Base-by-base conservation (phyloP, 2,888 invertebrate genomes). In the Meliscaeva auricollis region DNA sequence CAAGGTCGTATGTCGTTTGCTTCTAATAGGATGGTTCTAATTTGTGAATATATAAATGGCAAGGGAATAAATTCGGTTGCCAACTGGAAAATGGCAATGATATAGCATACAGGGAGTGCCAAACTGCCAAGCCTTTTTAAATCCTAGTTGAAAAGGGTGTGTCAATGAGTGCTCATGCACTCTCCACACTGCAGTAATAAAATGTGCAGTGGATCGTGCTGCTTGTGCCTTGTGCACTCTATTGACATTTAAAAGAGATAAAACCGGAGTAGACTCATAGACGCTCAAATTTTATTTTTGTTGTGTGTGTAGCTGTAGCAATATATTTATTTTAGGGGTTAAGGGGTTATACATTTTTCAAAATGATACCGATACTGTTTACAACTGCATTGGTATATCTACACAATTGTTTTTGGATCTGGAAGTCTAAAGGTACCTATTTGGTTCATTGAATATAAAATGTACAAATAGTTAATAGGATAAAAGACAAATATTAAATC, bases 91-190 rank as follows among this genome's bases (percentile, higher is more conserved):
- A 54, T 62, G 54, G 46, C 32, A 48, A 46, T 38, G 62, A 2
- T 6, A 56, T 6, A 73, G 20, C 54, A 2, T 6, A 56, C 6
- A 73, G 20, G 38, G 48, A 54, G 54, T 73, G 68, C 58, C 73
- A 50, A 54, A 20, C 13, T 48, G 30, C 17, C 50, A 78, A 73
- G 35, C 52, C 58, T 84, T 64, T 68, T 68, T 0, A 48, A 76
- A 41, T 76, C 73, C 73, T 32, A 6, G 11, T 56, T 68, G 22
- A 69, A 58, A 58, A 85, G 85, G 85, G 85, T 85, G 85, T 85
- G 85, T 69, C 85, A 60, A 72, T 70, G 44, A 56, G 38, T 62
- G 30, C 68, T 56, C 62, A 56, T 64, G 38, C 66, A 62, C 70
- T 62, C 26, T 70, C n/a, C 52, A 20, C 32, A 66, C 44, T 54